Evolutionary conservation across 2,888 invertebrate species (phyloP).

Genomic region (Mesochorus sp.): DNA sequence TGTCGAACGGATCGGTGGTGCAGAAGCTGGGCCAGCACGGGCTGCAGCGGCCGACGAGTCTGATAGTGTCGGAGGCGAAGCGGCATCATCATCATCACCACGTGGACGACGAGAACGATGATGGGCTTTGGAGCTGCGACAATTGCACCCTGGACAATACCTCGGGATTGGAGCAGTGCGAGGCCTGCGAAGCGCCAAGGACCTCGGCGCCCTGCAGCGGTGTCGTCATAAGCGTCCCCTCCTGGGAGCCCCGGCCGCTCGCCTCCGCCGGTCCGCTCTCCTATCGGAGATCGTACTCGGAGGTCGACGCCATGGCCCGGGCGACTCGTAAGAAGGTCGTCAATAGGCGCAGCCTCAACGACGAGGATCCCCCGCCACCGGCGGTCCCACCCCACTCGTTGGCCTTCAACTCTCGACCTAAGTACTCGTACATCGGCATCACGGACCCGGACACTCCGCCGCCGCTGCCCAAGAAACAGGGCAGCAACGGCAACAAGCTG

Average conservation of each 20-base stretch:
- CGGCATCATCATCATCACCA: too few species aligned
- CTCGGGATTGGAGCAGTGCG: conserved; percentile 86
- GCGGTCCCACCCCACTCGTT: conserved; percentile 82
- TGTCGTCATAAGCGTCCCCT: conserved; percentile 82
- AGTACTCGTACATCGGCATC: conserved; percentile 79
- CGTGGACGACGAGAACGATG: too few species aligned
- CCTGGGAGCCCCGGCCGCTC: conserved; percentile 80
- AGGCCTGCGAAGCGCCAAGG: conserved; percentile 89
- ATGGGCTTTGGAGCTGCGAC: conserved; percentile 86
- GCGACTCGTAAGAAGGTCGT: conserved; percentile 83
- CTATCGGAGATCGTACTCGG: conserved; percentile 81
- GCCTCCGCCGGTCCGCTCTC: conserved; percentile 79
- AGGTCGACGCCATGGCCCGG: conserved; percentile 78
- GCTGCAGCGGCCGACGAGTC: conserved; percentile 84
- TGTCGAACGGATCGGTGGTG: conserved; percentile 87
- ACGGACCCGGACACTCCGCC: conserved; percentile 80
- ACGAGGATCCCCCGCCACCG: conserved; percentile 85
- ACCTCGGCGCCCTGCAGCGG: conserved; percentile 83
- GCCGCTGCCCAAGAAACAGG: conserved; percentile 80
- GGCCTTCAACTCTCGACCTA: conserved; percentile 78
- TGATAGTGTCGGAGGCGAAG: conserved; percentile 84
- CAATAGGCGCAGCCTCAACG: conserved; percentile 82
- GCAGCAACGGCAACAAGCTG: conserved; percentile 68
- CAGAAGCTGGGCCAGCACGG: conserved; percentile 84
- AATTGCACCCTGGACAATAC: conserved; percentile 91